phyloP scores from a whole-genome alignment of 2,113 vertebrate genomes.

The Hiodon alosoides region DNA sequence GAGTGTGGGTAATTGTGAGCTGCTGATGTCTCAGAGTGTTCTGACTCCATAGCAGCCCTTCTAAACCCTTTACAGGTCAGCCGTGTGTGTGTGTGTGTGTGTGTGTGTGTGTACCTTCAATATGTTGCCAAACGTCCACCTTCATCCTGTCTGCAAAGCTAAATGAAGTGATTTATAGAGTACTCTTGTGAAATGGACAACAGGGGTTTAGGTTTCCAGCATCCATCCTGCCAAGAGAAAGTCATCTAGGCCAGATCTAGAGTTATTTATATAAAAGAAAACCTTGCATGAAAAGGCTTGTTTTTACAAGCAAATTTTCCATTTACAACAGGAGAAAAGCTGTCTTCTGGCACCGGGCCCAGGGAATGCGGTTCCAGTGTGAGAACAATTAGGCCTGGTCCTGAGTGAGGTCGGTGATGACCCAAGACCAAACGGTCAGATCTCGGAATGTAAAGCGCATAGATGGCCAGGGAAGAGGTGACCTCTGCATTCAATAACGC shows the following conservation, averaged over 20 bases:
- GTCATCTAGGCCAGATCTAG: background rate
- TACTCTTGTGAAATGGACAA: background rate
- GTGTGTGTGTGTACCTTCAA: too few relatives aligned
- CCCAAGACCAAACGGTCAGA: background rate
- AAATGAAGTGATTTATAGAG: background rate
- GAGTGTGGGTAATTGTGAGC: too few relatives aligned
- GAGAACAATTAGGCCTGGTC: background rate
- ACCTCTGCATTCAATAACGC: too few relatives aligned
- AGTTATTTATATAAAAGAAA: background rate
- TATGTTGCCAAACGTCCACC: too few relatives aligned
- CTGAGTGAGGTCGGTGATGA: background rate
- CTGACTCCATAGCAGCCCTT: too few relatives aligned
- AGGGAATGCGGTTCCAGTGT: background rate
- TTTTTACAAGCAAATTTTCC: background rate
- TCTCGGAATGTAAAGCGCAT: background rate
- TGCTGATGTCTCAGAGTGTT: too few relatives aligned
- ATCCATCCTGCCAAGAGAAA: background rate
- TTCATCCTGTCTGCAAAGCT: background rate
- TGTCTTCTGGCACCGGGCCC: background rate
- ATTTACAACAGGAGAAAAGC: background rate
- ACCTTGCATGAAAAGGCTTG: background rate
- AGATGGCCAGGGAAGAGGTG: background rate
- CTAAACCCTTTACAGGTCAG: too few relatives aligned
- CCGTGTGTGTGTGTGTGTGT: too few relatives aligned
- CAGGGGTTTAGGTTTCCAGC: too few relatives aligned